A percentile compares a stretch with the other conserved stretches of the same genome.
These are phyloP conservation scores for Hybognathus amarus DNA, from an alignment of 2,797 vertebrate species.

Conservation along the genomic window DNA sequence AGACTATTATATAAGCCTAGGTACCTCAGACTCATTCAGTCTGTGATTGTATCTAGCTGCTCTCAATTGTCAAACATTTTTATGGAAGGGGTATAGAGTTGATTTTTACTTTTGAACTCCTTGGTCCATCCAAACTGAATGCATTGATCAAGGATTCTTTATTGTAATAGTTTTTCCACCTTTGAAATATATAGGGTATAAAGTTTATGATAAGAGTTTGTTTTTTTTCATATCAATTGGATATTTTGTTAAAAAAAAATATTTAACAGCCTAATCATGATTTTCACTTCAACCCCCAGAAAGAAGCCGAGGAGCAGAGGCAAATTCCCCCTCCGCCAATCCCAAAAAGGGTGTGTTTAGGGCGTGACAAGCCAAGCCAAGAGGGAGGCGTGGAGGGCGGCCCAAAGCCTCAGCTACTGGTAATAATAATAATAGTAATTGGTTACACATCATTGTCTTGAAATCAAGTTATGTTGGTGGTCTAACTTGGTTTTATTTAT, in stretches of 20 bases:
- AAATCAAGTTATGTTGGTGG: neutral
- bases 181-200: neutral
- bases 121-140: neutral
- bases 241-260: slow-evolving; percentile 3
- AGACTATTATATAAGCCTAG: neutral
- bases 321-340: neutral
- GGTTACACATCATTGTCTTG: neutral
- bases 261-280: neutral
- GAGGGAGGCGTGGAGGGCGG: neutral
- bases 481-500: slow-evolving; percentile 4
- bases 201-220: neutral
- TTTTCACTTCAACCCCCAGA: too few relatives aligned
- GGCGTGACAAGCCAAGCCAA: neutral
- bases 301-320: neutral
- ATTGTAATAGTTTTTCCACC: neutral
- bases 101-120: neutral
- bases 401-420: neutral
- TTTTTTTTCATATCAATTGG: neutral
- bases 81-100: neutral
- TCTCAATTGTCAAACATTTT: neutral
- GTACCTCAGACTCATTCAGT: neutral
- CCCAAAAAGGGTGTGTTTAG: slow-evolving; percentile 2
- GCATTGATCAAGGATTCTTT: neutral
- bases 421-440: neutral
- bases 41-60: neutral